Base-by-base conservation (phyloP, 1,140 invertebrate species). In the Pseudomyrmex dendroicus region DNA sequence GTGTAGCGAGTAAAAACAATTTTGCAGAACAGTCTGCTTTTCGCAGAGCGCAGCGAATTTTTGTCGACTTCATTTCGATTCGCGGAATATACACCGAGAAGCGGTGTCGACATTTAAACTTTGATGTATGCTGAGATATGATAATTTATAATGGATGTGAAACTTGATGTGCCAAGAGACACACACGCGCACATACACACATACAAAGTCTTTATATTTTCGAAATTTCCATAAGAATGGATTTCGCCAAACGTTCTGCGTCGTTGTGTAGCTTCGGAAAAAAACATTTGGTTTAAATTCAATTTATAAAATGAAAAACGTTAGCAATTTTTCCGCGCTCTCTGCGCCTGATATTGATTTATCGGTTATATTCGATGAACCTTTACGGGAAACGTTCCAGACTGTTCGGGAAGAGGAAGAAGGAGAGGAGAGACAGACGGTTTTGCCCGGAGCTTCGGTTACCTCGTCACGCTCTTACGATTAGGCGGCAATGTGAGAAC, bases 391-490 rank as follows among this genome's bases (percentile, higher is more conserved):
- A 48, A 70, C 35, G 15, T 7, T 46, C 64, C 46, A 57, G 56
- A 17, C 52, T 68, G 25, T 57, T 68, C 63, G 59, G 73, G 22
- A 83, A 74, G 35, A 46, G 68, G n/a, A 63, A 57, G n/a, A 57
- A 52, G 76, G 64, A 56, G 25, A 72, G 61, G 52, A 89, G 25
- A 82, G 61, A 50, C 44, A 44, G 57, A 59, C 44, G 54, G 17
- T 88, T 66, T 82, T 67, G 46, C 70, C 48, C 54, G 72, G 67
- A 74, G 82, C 82, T 61, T 84, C 64, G 59, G 56, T 89, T 89
- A 83, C 80, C 35, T 35, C 85, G 88, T 89, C 84, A 89, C 88
- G 85, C 85, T 89, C 77, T 89, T 89, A 89, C 85, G 87, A 77
- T 73, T 86, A 83, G 63, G 35, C 86, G 73, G 84, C 77, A 85